Conservation (phyloP, 2,888 invertebrate genomes). For the Hartigia nigra region DNA sequence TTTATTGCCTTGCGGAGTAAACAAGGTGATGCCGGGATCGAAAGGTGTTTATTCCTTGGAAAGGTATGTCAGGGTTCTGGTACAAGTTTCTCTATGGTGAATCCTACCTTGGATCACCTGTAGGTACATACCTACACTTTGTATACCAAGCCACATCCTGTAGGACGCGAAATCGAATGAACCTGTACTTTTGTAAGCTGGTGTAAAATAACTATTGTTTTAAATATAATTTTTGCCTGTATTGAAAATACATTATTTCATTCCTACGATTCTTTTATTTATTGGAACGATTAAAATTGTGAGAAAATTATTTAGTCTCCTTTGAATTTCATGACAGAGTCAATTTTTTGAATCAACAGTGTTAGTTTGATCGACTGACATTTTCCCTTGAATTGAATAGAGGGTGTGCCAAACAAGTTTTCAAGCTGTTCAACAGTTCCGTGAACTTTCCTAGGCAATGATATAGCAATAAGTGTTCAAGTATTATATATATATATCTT, state of each 20-base stretch:
- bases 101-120: neutral
- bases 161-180: neutral
- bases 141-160: neutral
- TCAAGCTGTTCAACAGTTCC: too few species aligned
- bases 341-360: neutral
- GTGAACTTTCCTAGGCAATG: neutral
- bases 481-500: neutral
- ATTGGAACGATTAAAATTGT: neutral
- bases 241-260: neutral
- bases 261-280: neutral
- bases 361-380: neutral
- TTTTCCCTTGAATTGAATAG: neutral
- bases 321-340: neutral
- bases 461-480: neutral
- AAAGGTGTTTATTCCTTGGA: neutral
- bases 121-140: neutral
- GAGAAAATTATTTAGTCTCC: neutral
- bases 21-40: constrained; percentile 6
- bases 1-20: constrained; percentile 21
- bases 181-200: neutral
- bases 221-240: neutral
- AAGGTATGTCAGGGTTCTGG: neutral
- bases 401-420: neutral
- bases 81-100: neutral
- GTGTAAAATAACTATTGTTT: neutral